phyloP scores from a whole-genome alignment of 2,113 vertebrate species.

The Chamaea fasciata region DNA sequence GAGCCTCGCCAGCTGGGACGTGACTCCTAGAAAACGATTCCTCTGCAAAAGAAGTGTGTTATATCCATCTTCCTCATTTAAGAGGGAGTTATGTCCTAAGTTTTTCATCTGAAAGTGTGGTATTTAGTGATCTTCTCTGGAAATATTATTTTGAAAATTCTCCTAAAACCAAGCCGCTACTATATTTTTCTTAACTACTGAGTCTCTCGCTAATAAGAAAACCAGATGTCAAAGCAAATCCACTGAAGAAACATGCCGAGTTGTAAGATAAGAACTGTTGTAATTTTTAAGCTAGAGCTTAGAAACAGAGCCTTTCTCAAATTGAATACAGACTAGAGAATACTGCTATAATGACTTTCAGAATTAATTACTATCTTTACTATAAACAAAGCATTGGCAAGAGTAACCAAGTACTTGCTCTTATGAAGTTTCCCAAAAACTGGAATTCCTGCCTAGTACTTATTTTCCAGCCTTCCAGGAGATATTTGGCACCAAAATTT shows the following conservation, averaged over 20 bases:
- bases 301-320: not conserved
- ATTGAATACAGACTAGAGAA: not conserved
- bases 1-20: not conserved
- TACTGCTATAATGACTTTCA: not conserved
- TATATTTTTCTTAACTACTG: accelerated
- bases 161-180: not conserved
- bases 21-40: accelerated
- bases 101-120: not conserved
- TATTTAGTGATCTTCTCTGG: not conserved
- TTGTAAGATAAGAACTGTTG: not conserved
- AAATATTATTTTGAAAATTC: not conserved
- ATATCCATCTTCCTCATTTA: not conserved
- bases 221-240: not conserved
- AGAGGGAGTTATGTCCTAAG: accelerated
- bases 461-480: not conserved
- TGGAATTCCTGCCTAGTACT: not conserved
- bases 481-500: not conserved
- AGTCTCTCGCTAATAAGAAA: not conserved
- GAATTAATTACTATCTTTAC: not conserved
- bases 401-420: not conserved
- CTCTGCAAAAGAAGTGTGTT: not conserved
- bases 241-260: not conserved
- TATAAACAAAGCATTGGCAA: not conserved
- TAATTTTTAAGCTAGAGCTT: not conserved
- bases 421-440: not conserved